Evolutionary conservation across 1,140 invertebrate genomes (phyloP).

Genomic region (Drosophila sp.): DNA sequence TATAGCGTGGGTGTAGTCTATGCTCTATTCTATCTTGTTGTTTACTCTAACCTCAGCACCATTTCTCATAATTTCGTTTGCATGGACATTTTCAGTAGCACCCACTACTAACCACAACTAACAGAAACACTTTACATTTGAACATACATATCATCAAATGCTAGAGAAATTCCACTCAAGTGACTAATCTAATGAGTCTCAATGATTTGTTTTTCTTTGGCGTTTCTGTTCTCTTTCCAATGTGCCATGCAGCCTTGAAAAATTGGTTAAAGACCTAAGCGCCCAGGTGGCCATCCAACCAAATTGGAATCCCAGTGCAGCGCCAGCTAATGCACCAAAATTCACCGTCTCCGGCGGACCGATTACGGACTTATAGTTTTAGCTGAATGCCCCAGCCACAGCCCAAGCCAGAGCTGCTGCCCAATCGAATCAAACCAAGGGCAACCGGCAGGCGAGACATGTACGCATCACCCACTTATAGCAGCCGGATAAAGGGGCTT

Average conservation of each 20-base stretch:
- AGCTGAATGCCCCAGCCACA: constrained; percentile 51
- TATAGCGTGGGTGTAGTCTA: constrained; percentile 84
- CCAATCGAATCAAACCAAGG: background rate
- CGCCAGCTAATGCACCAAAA: constrained; percentile 38
- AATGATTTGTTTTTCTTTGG: constrained; percentile 49
- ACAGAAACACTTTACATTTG: too few species aligned
- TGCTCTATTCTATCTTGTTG: constrained; percentile 59
- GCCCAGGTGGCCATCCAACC: constrained; percentile 51
- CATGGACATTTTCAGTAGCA: constrained; percentile 30
- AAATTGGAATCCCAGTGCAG: constrained; percentile 41
- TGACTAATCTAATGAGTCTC: constrained; percentile 60
- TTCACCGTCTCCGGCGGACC: constrained; percentile 70
- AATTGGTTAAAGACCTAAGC: constrained; percentile 80
- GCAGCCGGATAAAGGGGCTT: constrained; percentile 37
- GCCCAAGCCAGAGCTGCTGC: background rate
- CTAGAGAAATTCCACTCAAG: constrained; percentile 21
- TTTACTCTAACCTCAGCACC: constrained; percentile 42
- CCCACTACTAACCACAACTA: constrained; percentile 11
- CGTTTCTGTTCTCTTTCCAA: constrained; percentile 66
- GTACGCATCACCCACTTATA: constrained; percentile 70
- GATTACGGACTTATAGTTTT: constrained; percentile 82
- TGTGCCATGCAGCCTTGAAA: constrained; percentile 73
- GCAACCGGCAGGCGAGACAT: constrained; percentile 1
- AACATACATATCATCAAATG: constrained; percentile 6
- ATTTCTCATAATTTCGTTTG: constrained; percentile 48